A percentile compares a stretch with the other conserved stretches of the same genome.
phyloP scores from a whole-genome alignment of 2,797 vertebrate species.

The Propithecus deckenii region DNA sequence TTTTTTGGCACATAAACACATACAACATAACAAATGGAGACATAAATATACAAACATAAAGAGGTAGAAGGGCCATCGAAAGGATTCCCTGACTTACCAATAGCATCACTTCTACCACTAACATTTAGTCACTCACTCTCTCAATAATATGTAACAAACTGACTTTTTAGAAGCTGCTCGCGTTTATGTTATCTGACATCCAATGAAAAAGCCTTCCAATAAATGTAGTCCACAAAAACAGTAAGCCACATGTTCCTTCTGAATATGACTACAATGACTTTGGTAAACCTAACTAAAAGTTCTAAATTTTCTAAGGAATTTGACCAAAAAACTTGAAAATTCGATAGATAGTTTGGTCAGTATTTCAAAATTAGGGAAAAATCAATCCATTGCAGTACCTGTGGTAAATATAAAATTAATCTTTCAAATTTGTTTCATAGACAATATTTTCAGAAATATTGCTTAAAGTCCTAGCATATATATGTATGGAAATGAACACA shows the following conservation, averaged over 20 bases:
- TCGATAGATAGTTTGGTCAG: background rate
- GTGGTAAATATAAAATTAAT: background rate
- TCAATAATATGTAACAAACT: background rate
- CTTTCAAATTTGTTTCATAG: background rate
- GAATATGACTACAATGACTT: background rate
- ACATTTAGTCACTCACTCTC: background rate
- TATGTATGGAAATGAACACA: background rate
- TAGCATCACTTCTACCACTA: background rate
- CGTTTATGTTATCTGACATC: background rate
- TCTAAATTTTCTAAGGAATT: background rate
- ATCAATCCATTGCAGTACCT: background rate
- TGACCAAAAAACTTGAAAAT: background rate
- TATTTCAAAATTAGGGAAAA: slow-evolving; percentile 33
- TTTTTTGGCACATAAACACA: background rate
- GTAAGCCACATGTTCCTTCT: background rate
- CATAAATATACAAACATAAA: background rate
- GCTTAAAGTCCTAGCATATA: background rate
- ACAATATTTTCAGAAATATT: background rate
- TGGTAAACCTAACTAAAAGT: background rate
- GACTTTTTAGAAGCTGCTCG: background rate
- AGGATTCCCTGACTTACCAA: background rate
- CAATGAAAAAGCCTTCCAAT: background rate
- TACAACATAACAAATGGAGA: background rate
- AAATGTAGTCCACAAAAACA: background rate
- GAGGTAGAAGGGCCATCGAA: background rate